These are phyloP conservation scores for Oxytorus armatus DNA, from an alignment of 2,888 invertebrate genomes.

Conservation along the genomic window DNA sequence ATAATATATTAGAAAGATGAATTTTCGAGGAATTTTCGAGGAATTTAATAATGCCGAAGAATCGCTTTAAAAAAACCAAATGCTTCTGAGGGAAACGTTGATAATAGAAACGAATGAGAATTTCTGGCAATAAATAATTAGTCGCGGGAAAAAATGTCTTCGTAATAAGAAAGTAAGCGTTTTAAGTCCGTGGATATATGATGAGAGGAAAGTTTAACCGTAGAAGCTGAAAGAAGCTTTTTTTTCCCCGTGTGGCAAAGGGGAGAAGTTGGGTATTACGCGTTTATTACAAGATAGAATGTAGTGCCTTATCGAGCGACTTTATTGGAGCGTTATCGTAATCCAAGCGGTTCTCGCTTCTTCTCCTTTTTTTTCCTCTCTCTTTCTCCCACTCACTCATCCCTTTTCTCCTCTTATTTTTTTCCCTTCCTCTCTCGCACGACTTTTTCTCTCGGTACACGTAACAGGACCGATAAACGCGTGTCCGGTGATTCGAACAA, in stretches of 20 bases:
- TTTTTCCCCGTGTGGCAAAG: slow-evolving; percentile 6
- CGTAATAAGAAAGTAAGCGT: slow-evolving; percentile 30
- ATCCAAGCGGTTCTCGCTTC: slow-evolving; percentile 30
- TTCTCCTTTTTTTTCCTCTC: slow-evolving; percentile 27
- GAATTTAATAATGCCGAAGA: too few relatives aligned
- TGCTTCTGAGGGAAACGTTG: background rate
- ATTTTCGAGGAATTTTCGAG: too few relatives aligned
- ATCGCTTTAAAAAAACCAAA: too few relatives aligned
- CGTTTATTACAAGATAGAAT: slow-evolving; percentile 61
- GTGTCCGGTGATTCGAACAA: slow-evolving; percentile 41
- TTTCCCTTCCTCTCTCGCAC: background rate
- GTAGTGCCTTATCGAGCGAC: slow-evolving; percentile 58
- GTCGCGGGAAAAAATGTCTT: background rate
- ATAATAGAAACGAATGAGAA: too few relatives aligned
- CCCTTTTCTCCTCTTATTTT: background rate
- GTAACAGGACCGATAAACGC: slow-evolving; percentile 40
- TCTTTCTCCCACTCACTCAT: background rate
- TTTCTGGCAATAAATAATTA: too few relatives aligned
- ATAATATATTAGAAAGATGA: too few relatives aligned
- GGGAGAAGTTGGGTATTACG: slow-evolving; percentile 44
- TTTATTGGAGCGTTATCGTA: slow-evolving; percentile 65
- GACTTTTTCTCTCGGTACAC: slow-evolving; percentile 8
- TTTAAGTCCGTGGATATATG: slow-evolving; percentile 1
- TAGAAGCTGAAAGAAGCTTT: slow-evolving; percentile 20
- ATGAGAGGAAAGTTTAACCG: slow-evolving; percentile 27